Conservation (phyloP, 2,888 invertebrate species). For the Euplexia lucipara region DNA sequence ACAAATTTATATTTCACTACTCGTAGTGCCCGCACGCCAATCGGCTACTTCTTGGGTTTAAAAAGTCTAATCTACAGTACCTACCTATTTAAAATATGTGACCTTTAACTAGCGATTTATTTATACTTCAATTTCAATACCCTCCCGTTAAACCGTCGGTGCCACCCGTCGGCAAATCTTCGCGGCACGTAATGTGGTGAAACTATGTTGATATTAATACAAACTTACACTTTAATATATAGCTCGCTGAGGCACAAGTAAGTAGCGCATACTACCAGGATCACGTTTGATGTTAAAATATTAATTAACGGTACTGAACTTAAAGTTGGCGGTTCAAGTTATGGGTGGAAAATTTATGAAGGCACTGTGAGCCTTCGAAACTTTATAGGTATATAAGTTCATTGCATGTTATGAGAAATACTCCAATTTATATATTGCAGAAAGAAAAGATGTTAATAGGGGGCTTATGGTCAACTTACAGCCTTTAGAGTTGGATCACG, state of each 20-base stretch:
- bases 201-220: constrained; percentile 74
- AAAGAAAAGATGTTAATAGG: too few species aligned
- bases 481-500: too few species aligned
- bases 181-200: constrained; percentile 68
- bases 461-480: too few species aligned
- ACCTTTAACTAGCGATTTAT: constrained; percentile 26
- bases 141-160: background rate
- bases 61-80: too few species aligned
- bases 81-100: background rate
- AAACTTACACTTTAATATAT: constrained; percentile 67
- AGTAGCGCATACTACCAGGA: constrained; percentile 43
- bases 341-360: constrained; percentile 14
- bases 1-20: too few species aligned
- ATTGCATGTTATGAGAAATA: too few species aligned
- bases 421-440: too few species aligned
- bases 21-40: too few species aligned
- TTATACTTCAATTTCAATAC: constrained; percentile 6
- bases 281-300: constrained; percentile 56
- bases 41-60: too few species aligned
- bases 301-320: constrained; percentile 46
- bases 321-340: constrained; percentile 6
- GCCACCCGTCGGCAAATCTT: constrained; percentile 51
- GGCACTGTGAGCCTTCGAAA: too few species aligned
- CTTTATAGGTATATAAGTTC: too few species aligned
- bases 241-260: constrained; percentile 46